Conservation (phyloP, 2,113 vertebrate species). For the Paramisgurnus dabryanus region DNA sequence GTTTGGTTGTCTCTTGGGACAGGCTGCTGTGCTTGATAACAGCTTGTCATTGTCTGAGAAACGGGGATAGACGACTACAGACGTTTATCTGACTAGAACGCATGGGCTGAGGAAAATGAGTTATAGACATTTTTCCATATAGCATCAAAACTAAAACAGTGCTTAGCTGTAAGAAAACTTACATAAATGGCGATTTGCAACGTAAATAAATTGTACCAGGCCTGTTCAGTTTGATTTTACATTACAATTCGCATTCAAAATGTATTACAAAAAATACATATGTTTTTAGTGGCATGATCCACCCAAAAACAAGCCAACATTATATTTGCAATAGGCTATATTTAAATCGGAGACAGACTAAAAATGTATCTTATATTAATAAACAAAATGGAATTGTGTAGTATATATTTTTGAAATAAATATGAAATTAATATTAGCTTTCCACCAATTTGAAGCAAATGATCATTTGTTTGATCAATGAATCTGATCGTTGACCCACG, state of each 20-base stretch:
- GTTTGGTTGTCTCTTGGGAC: slow-evolving; percentile 37
- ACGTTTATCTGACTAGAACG: slow-evolving; percentile 48
- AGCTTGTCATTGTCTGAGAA: slow-evolving; percentile 53
- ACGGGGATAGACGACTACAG: slow-evolving; percentile 53
- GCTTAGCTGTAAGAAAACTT: not conserved
- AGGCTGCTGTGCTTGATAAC: slow-evolving; percentile 50
- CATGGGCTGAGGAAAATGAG: slow-evolving; percentile 31
- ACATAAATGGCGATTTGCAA: not conserved
- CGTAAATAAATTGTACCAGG: not conserved
- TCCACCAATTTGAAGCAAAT: not conserved
- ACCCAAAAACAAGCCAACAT: too few species aligned
- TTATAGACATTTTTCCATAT: slow-evolving; percentile 33
- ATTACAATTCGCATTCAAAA: not conserved
- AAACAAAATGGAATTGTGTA: not conserved
- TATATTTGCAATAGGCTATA: too few species aligned
- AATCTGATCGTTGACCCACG: slow-evolving; percentile 17
- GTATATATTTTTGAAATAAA: too few species aligned
- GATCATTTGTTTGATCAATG: not conserved
- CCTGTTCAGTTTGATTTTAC: not conserved
- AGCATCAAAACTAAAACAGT: not conserved
- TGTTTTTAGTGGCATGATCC: too few species aligned
- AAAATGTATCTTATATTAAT: not conserved
- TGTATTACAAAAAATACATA: too few species aligned
- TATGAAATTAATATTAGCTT: not conserved
- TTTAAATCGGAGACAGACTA: too few species aligned